Base-by-base conservation (phyloP, 1,140 invertebrate species). In the Chironomus striatipennis region DNA sequence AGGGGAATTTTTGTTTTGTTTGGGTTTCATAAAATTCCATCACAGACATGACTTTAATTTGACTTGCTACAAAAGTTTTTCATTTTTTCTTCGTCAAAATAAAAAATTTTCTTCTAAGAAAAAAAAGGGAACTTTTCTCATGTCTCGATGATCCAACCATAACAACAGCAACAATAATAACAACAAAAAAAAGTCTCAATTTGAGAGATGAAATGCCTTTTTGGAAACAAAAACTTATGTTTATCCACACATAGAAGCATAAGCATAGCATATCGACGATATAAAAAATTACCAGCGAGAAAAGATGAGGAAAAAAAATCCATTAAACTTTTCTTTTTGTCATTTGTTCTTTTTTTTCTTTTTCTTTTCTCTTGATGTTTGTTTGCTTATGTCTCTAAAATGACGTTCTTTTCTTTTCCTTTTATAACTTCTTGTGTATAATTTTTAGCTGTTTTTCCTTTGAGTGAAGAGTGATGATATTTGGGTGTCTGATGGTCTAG, bases 391-490 rank as follows among this genome's bases (percentile, higher is more conserved):
- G 47, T 57, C 47, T 47, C 43, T 57, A n/a, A 57, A 57, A 57
- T 57, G 47, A 57, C 47, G 47, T 57, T 57, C 47, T 57, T 57
- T 57, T 57, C 47, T 57, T 57, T 57, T 57, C 47, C 47, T 57
- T 57, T 57, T 57, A 57, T 57, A 57, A 57, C 47, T 57, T 57
- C 47, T 57, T 15, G 24, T 57, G 8, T 12, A 57, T 57, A 34
- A 34, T 34, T 34, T 34, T 34, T 34, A 34, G 1, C 24, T 34
- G 24, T 34, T 34, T 34, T 34, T 34, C 24, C 24, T 34, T 34
- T 34, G 5, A 34, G 1, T 34, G 24, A 2, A 2, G 24, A 34
- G 5, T 34, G 24, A 2, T 34, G 24, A 34, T 34, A 5, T 34
- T 5, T 34, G 5, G 24, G 24, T 34, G 24, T 34, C 24, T 34